phyloP scores from a whole-genome alignment of 2,113 vertebrate species.

The Chionodraco myersi region DNA sequence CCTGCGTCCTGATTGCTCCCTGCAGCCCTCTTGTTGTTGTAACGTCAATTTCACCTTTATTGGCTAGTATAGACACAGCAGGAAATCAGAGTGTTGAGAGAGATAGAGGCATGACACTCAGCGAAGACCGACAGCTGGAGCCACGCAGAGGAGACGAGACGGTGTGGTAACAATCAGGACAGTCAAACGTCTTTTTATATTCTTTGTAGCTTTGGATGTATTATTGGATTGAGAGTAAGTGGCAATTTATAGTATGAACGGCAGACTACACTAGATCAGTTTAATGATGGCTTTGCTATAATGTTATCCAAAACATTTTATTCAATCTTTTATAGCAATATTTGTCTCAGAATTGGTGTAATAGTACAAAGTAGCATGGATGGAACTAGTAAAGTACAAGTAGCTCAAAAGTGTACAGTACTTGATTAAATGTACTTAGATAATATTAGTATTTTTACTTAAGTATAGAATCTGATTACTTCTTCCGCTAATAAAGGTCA shows the following conservation, averaged over 20 bases:
- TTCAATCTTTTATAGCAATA: too few species aligned
- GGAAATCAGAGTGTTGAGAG: not conserved
- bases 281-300: not conserved
- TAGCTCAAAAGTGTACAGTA: too few species aligned
- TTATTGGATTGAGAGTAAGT: not conserved
- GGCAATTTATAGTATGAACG: not conserved
- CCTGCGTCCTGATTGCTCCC: constrained; percentile 22
- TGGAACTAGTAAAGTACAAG: too few species aligned
- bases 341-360: too few species aligned
- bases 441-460: too few species aligned
- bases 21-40: constrained; percentile 28
- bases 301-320: too few species aligned
- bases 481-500: too few species aligned
- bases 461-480: too few species aligned
- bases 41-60: constrained; percentile 26
- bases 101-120: not conserved
- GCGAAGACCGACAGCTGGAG: too few species aligned
- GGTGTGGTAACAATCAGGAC: not conserved
- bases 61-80: not conserved
- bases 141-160: too few species aligned
- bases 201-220: not conserved
- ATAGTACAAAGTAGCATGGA: too few species aligned
- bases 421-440: too few species aligned
- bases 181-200: not conserved
- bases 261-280: not conserved